These are phyloP conservation scores for Aegithalos caudatus DNA, from an alignment of 2,113 vertebrate species.

Conservation along the genomic window DNA sequence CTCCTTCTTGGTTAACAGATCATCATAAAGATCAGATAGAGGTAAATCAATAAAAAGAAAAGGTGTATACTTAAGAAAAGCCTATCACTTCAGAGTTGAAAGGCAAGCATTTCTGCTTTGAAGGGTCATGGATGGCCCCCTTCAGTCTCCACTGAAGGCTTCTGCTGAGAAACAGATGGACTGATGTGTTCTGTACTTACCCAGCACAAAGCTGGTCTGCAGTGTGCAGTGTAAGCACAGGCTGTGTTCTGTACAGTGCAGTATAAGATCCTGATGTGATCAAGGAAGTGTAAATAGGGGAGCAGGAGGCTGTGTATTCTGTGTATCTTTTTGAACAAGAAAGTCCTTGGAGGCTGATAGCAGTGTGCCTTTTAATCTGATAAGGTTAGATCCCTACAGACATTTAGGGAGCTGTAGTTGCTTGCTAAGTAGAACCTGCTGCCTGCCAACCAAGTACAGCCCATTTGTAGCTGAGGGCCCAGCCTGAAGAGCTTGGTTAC, in stretches of 20 bases:
- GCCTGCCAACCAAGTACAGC: neutral
- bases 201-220: neutral
- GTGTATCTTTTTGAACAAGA: neutral
- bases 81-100: neutral
- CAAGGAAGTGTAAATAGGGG: neutral
- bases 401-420: neutral
- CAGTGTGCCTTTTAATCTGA: neutral
- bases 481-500: neutral
- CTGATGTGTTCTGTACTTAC: neutral
- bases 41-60: neutral
- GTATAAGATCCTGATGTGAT: neutral
- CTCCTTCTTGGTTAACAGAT: neutral
- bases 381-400: neutral
- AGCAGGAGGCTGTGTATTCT: neutral
- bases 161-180: neutral
- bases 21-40: neutral
- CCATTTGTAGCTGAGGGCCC: neutral
- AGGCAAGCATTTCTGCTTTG: neutral
- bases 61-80: neutral
- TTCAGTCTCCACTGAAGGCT: neutral
- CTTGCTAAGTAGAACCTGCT: neutral
- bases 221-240: neutral
- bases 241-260: neutral
- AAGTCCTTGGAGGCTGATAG: neutral
- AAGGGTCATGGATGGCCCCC: neutral